Conservation (phyloP, 1,140 invertebrate species). For the Pogonognathellus flavescens region DNA sequence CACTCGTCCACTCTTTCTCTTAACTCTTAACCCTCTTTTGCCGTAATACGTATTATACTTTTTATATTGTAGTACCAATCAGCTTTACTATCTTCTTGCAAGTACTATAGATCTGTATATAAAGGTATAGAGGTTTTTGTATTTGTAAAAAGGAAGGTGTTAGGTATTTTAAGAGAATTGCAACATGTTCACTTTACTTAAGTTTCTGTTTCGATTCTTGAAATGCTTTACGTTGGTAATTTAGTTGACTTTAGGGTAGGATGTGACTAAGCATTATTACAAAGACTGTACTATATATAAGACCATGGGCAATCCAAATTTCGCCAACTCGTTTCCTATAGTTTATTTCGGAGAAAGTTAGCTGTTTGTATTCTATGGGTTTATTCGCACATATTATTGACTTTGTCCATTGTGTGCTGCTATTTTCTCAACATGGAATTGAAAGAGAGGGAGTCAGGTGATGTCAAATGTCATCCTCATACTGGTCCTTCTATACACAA, state of each 20-base stretch:
- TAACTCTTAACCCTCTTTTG: background rate
- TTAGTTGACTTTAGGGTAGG: constrained; percentile 22
- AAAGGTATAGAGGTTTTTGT: too few species aligned
- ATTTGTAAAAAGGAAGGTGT: too few species aligned
- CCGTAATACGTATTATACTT: too few species aligned
- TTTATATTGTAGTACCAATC: too few species aligned
- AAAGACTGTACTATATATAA: background rate
- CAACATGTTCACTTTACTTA: constrained; percentile 19
- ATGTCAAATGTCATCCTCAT: background rate
- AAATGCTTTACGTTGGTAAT: background rate
- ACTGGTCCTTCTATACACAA: background rate
- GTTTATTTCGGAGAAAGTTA: background rate
- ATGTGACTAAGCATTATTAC: background rate
- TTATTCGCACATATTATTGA: background rate
- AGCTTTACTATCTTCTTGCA: too few species aligned
- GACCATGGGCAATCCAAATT: constrained; percentile 11
- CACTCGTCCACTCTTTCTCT: background rate
- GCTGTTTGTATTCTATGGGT: constrained; percentile 1
- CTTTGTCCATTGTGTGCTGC: background rate
- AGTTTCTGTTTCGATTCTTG: background rate
- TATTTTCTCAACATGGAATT: background rate
- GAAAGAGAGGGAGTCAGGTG: background rate
- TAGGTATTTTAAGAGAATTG: background rate
- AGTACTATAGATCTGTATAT: too few species aligned
- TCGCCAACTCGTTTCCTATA: background rate